Conservation (phyloP, 2,113 vertebrate genomes). For the Nicator chloris region DNA sequence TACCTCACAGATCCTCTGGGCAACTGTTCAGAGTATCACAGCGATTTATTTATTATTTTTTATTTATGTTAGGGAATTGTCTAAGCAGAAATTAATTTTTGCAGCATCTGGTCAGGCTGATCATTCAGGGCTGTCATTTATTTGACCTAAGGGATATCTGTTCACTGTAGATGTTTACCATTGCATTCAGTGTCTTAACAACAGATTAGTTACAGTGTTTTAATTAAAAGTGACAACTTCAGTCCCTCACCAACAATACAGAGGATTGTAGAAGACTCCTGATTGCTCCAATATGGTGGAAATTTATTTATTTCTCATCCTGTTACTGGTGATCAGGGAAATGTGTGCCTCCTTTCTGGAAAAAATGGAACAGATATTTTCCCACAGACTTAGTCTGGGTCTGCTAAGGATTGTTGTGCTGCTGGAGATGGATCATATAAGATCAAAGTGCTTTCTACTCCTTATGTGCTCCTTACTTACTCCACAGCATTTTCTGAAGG, state of each 20-base stretch:
- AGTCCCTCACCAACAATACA: not conserved
- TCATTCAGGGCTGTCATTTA: not conserved
- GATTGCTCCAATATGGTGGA: not conserved
- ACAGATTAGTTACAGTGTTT: not conserved
- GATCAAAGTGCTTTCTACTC: not conserved
- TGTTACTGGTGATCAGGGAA: not conserved
- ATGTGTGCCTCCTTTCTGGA: not conserved
- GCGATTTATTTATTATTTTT: accelerated
- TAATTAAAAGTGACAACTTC: not conserved
- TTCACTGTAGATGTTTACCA: accelerated
- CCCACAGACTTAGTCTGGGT: too few species aligned
- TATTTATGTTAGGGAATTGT: not conserved
- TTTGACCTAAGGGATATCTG: not conserved
- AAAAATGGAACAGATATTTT: not conserved
- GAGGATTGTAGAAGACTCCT: not conserved
- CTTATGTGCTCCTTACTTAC: not conserved
- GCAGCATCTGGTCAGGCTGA: not conserved
- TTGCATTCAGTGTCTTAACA: not conserved
- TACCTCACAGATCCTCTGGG: not conserved
- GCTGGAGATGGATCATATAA: not conserved
- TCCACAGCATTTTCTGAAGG: not conserved
- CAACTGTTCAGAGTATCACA: not conserved
- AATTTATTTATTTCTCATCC: not conserved
- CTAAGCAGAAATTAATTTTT: not conserved
- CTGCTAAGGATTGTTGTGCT: not conserved